A percentile compares a stretch with the other conserved stretches of the same genome.
phyloP scores from a whole-genome alignment of 2,888 invertebrate species.

The Unio delphinus region DNA sequence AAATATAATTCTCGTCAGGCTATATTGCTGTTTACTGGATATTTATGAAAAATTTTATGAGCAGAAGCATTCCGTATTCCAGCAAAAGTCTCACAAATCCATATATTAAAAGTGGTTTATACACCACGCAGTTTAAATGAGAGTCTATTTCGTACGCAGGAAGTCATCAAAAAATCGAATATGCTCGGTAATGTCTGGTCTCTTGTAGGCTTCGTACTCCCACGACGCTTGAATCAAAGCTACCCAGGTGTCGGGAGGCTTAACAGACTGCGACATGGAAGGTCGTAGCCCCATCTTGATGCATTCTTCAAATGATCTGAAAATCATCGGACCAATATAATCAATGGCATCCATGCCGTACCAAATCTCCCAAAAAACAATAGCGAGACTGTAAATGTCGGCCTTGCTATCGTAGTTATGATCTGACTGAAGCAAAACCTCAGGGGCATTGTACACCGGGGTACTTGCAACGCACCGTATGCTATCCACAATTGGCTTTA shows the following conservation, averaged over 20 bases:
- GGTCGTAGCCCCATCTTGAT: conserved; percentile 51
- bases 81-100: too few species aligned
- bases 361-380: conserved; percentile 64
- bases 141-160: conserved; percentile 1
- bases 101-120: too few species aligned
- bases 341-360: conserved; percentile 55
- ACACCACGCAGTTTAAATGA: too few species aligned
- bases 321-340: conserved; percentile 43
- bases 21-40: too few species aligned
- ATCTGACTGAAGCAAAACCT: conserved; percentile 51
- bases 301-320: conserved; percentile 41
- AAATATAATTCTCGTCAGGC: too few species aligned
- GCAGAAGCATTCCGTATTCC: too few species aligned
- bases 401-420: conserved; percentile 34
- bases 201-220: conserved; percentile 36
- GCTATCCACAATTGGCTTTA: conserved; percentile 53
- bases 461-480: conserved; percentile 55
- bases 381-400: conserved; percentile 45
- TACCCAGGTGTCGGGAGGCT: conserved; percentile 45
- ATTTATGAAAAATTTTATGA: too few species aligned
- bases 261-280: conserved; percentile 37
- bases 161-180: conserved; percentile 24
- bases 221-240: conserved; percentile 43
- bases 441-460: conserved; percentile 63
- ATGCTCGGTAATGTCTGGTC: conserved; percentile 28